Base-by-base conservation (phyloP, 2,113 vertebrate genomes). In the Camelus bactrianus region DNA sequence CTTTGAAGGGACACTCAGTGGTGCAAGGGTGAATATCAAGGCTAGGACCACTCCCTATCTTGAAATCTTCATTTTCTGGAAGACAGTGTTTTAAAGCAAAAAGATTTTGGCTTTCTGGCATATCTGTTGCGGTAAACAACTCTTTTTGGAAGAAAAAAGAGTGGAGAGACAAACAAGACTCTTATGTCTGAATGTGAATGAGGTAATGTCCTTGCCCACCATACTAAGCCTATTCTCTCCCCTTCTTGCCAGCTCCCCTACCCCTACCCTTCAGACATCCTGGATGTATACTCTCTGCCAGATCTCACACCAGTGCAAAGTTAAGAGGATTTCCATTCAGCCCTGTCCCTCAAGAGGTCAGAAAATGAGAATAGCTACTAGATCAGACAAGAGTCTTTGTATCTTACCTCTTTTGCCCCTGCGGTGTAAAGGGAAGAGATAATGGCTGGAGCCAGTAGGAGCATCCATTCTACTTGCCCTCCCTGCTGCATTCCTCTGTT, bases 41-140 rank as follows among this genome's bases (percentile, higher is more conserved):
- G 38, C 32, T 82, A 70, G 50, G 6, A 2, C 4, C 69, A 86
- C 50, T 93, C 79, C 1, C 26, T 75, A 65, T 91, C 60, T 87
- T 93, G 17, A 82, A 90, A 79, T 82, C 15, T 89, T 96, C 42
- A 75, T 92, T 94, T 96, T 93, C 17, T 79, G 22, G n/a, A 91
- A 92, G 52, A 77, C 16, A 77, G 2, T 86, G 30, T 86, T 81
- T 70, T 48, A 2, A 26, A 20, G 5, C 81, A 89, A 35, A 3
- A 85, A 5, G 8, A 73, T 80, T 42, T 48, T 84, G 32, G 24
- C 89, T 94, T 94, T 88, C 73, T 87, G 32, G 17, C n/a, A 64
- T 54, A 94, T 86, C 13, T 93, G 80, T 76, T 93, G 17, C 50
- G 86, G 52, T 60, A 90, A 94, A 70, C 52, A 80, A 15, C 13